Evolutionary conservation across 2,113 vertebrate species (phyloP).

Genomic region (Nicator chloris): DNA sequence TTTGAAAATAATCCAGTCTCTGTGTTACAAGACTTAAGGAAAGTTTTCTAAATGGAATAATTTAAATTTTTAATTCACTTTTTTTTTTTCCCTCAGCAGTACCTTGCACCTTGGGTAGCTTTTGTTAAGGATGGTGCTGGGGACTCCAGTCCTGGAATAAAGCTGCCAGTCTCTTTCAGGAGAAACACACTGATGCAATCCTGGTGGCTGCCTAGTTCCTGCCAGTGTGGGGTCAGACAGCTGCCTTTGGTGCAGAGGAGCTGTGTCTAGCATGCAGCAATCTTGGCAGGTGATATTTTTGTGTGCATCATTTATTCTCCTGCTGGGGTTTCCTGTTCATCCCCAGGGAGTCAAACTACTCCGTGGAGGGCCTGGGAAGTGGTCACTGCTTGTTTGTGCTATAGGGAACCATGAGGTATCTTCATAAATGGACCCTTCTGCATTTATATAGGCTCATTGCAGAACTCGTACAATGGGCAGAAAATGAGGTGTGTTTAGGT

Average conservation of each 20-base stretch:
- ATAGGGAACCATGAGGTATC: neutral
- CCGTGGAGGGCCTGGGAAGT: neutral
- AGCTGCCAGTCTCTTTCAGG: neutral
- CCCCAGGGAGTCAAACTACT: neutral
- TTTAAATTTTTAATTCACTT: neutral
- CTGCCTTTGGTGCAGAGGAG: rapidly evolving
- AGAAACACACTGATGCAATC: neutral
- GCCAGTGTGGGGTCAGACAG: neutral
- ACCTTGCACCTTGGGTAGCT: neutral
- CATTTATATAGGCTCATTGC: neutral
- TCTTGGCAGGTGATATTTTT: neutral
- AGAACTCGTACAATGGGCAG: neutral
- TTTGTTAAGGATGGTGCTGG: neutral
- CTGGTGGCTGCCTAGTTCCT: neutral
- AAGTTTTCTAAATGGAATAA: neutral
- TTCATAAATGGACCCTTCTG: neutral
- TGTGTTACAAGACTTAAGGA: neutral
- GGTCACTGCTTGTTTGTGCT: neutral
- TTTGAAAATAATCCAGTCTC: neutral
- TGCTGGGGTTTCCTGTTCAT: neutral
- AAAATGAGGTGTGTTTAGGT: neutral
- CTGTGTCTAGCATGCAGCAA: neutral
- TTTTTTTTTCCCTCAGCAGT: rapidly evolving
- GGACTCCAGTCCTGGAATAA: neutral
- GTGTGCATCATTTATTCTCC: neutral